Percentiles rank a stretch among this genome's conserved stretches.
phyloP scores from a whole-genome alignment of 2,113 vertebrate genomes.

The Etheostoma spectabile region DNA sequence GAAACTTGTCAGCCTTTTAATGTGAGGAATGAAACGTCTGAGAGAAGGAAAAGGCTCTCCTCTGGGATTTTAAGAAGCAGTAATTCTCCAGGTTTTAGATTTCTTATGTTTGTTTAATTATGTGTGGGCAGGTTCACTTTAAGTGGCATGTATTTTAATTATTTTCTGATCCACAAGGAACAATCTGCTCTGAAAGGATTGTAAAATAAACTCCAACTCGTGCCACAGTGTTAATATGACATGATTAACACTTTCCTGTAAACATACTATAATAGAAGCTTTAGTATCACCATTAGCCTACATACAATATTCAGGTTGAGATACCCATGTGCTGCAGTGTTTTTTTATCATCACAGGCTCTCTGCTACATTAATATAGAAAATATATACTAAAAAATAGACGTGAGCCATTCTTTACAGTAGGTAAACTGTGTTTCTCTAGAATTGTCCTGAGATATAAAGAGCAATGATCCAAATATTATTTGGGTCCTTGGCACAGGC shows the following conservation, averaged over 20 bases:
- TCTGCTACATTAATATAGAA: not conserved
- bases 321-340: not conserved
- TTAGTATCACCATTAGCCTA: slow-evolving; percentile 1
- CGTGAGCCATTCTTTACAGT: slow-evolving; percentile 16
- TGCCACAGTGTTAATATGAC: not conserved
- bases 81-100: slow-evolving; percentile 47
- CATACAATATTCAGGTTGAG: slow-evolving; percentile 12
- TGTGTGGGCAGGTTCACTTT: slow-evolving; percentile 30
- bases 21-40: slow-evolving; percentile 52
- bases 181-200: slow-evolving; percentile 10
- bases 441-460: slow-evolving; percentile 43
- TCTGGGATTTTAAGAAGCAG: slow-evolving; percentile 40
- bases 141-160: slow-evolving; percentile 20
- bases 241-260: not conserved
- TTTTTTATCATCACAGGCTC: slow-evolving; percentile 25
- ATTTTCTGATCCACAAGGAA: slow-evolving; percentile 25
- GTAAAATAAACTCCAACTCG: slow-evolving; percentile 5
- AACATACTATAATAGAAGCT: not conserved
- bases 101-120: slow-evolving; percentile 25
- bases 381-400: slow-evolving; percentile 35
- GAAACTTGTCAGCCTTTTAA: slow-evolving; percentile 44
- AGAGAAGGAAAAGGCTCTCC: slow-evolving; percentile 17
- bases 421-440: slow-evolving; percentile 27
- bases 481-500: slow-evolving; percentile 52
- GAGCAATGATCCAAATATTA: slow-evolving; percentile 45